These are phyloP conservation scores for Portunus trituberculatus DNA, from an alignment of 1,140 invertebrate species.

Conservation along the genomic window DNA sequence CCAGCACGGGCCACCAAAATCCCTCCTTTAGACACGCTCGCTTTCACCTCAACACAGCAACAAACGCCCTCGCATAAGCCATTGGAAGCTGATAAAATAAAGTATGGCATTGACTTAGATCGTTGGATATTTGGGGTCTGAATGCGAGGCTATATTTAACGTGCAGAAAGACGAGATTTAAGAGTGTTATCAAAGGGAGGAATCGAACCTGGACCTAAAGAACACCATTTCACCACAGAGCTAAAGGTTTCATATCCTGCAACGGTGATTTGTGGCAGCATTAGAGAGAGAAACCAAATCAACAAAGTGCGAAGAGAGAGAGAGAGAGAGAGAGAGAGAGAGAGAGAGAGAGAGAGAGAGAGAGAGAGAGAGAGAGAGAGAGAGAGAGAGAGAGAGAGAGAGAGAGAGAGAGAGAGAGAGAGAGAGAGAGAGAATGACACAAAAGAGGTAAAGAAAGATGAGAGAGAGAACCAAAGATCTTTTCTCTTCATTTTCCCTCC, in stretches of 20 bases:
- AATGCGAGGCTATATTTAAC: not conserved
- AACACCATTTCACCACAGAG: not conserved
- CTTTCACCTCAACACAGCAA: not conserved
- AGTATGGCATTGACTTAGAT: not conserved
- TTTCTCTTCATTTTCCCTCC: not conserved
- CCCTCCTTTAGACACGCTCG: no score
- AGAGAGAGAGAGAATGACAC: slow-evolving; percentile 2
- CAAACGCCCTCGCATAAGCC: not conserved
- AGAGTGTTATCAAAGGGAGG: not conserved
- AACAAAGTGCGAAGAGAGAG: not conserved
- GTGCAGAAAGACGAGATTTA: not conserved
- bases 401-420: not conserved
- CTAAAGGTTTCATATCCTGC: not conserved
- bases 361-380: not conserved
- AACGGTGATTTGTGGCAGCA: not conserved
- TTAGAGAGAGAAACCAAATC: not conserved
- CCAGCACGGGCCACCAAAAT: no score
- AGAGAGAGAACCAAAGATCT: not conserved
- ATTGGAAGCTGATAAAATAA: not conserved
- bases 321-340: slow-evolving; percentile 48
- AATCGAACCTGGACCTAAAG: not conserved
- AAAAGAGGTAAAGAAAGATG: not conserved
- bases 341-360: slow-evolving; percentile 44
- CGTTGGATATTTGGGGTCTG: not conserved
- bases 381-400: not conserved